Evolutionary conservation across 2,797 vertebrate species (phyloP), one percentile per base, ranked within the genome.

Genomic region (Acipenser transmontanus): DNA sequence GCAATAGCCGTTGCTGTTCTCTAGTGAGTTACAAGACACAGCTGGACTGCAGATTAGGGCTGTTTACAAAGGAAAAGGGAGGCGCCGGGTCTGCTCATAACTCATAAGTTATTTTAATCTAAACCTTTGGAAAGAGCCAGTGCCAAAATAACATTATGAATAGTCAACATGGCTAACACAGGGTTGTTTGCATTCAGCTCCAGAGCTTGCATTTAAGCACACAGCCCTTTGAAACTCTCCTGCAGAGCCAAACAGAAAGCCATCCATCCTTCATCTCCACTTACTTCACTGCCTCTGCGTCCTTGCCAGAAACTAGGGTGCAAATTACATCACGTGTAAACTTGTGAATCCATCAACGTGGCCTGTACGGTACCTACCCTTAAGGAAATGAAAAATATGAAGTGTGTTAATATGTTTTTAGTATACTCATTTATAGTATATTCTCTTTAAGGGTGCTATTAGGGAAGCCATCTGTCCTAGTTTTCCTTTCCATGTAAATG

Each of bases 1-100:
- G 48, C 49, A 67, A 67, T 67, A 50, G 10, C n/a, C 48, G 47
- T 9, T 47, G 59, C 49, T 49, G 47, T 48, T 34, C 59, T 61
- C 9, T 59, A 11, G 56, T 59, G 66, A 61, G 63, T 80, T 81
- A 76, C 71, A 73, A 75, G 73, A 71, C 77, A 70, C 81, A 83
- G 80, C 82, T 81, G 79, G 79, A 73, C 71, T 63, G 68, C 71
- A 80, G 71, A 80, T 85, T 79, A 81, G 70, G 64, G 62, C 66
- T 74, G 71, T 76, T 79, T 76, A 74, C 75, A 74, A 71, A 72
- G 72, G 69, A 69, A 66, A 67, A 64, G 64, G 64, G 74, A 74
- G 74, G 57, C 66, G 62, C 64, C 47, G 72, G 71, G 61, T 67
- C 75, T 83, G 78, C 77, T 78, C 79, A 65, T 68, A 75, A 77